Percentiles rank a stretch among this genome's conserved stretches.
Evolutionary conservation across 2,888 invertebrate species (phyloP).

Genomic region (Odontocolon sp.): DNA sequence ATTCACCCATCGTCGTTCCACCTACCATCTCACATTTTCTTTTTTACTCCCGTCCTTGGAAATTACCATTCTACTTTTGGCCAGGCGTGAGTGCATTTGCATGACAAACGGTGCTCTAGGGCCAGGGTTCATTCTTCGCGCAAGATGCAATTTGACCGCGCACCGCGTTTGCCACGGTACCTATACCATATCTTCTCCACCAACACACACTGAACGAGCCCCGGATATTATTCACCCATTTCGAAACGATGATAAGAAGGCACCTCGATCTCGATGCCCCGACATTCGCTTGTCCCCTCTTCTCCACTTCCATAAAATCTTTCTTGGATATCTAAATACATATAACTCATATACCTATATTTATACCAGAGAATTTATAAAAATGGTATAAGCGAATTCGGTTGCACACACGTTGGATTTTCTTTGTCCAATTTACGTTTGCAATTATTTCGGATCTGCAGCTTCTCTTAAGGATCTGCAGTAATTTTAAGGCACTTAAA

Average conservation of each 20-base stretch:
- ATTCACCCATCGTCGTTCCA: slow-evolving; percentile 6
- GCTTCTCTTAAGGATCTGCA: too few relatives aligned
- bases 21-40: slow-evolving; percentile 19
- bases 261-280: neutral
- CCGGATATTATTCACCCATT: slow-evolving; percentile 53
- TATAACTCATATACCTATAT: neutral
- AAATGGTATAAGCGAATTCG: neutral
- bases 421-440: too few relatives aligned
- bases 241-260: slow-evolving; percentile 40
- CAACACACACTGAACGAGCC: slow-evolving; percentile 22
- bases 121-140: slow-evolving; percentile 47
- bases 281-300: slow-evolving; percentile 17
- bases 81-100: slow-evolving; percentile 54
- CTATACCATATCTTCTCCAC: slow-evolving; percentile 25
- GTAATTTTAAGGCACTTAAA: too few relatives aligned
- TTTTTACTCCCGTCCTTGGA: slow-evolving; percentile 38
- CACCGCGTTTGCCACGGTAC: slow-evolving; percentile 14
- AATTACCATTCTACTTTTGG: slow-evolving; percentile 56
- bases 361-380: neutral
- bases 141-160: slow-evolving; percentile 57
- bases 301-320: slow-evolving; percentile 17
- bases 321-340: neutral
- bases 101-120: slow-evolving; percentile 50
- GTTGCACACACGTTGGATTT: too few relatives aligned
- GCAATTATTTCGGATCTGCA: too few relatives aligned